Conservation (phyloP, 2,888 invertebrate species). For the Diogma glabrata region DNA sequence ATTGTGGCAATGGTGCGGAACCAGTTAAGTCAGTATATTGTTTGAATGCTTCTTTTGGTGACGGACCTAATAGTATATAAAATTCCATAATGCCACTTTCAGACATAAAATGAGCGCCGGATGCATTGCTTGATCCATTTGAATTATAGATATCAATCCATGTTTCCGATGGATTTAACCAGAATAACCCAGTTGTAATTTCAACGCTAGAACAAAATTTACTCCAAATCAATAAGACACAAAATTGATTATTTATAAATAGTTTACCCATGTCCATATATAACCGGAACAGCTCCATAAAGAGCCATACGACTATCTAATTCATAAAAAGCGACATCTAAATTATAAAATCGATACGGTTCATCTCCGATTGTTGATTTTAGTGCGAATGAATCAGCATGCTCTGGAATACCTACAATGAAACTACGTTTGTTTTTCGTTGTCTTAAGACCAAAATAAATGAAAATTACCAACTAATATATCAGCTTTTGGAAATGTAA, state of each 20-base stretch:
- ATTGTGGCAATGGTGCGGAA: constrained; percentile 78
- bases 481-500: constrained; percentile 84
- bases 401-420: constrained; percentile 94
- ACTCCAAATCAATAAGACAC: too few relatives aligned
- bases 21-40: constrained; percentile 88
- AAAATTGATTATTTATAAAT: too few relatives aligned
- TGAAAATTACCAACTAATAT: constrained; percentile 93
- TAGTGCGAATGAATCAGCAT: constrained; percentile 83
- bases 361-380: constrained; percentile 71
- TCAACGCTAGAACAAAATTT: too few relatives aligned
- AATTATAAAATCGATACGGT: constrained; percentile 89
- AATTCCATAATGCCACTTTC: constrained; percentile 91
- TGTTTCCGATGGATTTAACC: constrained; percentile 97
- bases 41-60: constrained; percentile 69
- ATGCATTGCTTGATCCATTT: constrained; percentile 61
- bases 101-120: constrained; percentile 89
- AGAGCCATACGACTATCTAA: constrained; percentile 89
- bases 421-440: too few relatives aligned
- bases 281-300: constrained; percentile 88
- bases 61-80: constrained; percentile 84
- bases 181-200: constrained; percentile 79
- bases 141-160: constrained; percentile 86
- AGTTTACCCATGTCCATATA: constrained; percentile 84
- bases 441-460: too few relatives aligned
- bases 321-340: constrained; percentile 98